Evolutionary conservation across 2,888 invertebrate genomes (phyloP), one percentile per base, ranked within the genome.

Genomic region (Anaspis maculata): DNA sequence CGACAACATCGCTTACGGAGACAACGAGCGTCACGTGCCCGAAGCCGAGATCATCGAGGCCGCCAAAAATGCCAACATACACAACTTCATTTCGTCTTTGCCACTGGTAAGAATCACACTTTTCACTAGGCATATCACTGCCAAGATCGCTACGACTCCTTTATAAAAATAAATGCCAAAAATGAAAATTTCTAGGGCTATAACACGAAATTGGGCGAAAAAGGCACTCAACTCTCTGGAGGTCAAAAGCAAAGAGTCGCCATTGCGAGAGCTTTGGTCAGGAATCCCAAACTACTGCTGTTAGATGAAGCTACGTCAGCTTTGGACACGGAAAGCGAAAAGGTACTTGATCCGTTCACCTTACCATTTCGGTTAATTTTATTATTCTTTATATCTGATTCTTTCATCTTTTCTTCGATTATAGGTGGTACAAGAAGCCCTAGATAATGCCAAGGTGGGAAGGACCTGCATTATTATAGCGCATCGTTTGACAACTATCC

Each of bases 1-100:
- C 1, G 87, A 94, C 46, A 96, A 96, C 62, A 94, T 96, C 45
- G 83, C 86, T 0, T 95, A 95, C 56, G 95, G 95, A 2, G 86
- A 89, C 57, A 89, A 87, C 56, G 65, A 69, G 0, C 66, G 81
- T n/a, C 57, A 59, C 2, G 76, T 84, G 1, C 54, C 68, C 2
- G 75, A 76, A 63, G 75, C 77, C 29, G 88, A 90, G 56, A 74
- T 92, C 27, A 79, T 89, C 1, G 70, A 74, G 13, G 83, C 85
- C 0, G 86, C 88, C 0, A 79, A 77, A 52, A 79, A 81, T 56
- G 89, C 92, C 0, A 92, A 91, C 53, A 89, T 91, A 48, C 91
- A 92, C 56, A 79, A 76, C 50, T 92, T 91, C 52, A 79, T 92
- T 31, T 54, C 75, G 2, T 73, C 79, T 6, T 64, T 92, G 43